Evolutionary conservation across 2,797 vertebrate species (phyloP), one percentile per base, ranked within the genome.

Genomic region (Sebastes jordani): DNA sequence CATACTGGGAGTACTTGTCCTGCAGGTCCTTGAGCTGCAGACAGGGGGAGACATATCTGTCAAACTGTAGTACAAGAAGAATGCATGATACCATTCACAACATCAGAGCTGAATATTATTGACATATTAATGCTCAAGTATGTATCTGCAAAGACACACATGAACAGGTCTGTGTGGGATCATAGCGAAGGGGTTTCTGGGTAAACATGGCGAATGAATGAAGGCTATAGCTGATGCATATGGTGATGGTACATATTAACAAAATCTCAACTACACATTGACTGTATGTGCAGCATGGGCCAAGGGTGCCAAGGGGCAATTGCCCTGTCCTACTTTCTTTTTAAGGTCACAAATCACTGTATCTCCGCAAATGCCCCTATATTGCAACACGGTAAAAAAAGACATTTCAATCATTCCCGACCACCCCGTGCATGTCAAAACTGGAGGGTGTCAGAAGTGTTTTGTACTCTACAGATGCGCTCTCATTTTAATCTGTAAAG

Each of bases 1-100:
- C 94, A 34, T 96, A 96, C 87, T 98, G 95, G 0, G 79, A 79
- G 72, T 97, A 96, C 84, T 97, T 98, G 89, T 97, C 97, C 93
- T 93, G 95, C 80, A 97, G 88, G 80, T 97, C 96, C 84, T 93
- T 96, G 55, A 97, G 91, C 97, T 98, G 93, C 75, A 89, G 74
- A 80, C 72, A 86, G 77, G 23, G 49, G 75, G 70, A 84, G 78
- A 82, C 23, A 80, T 58, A 16, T 2, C 23, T 30, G 38, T 85
- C 32, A 86, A 70, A 75, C 14, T 59, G 32, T 1, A 38, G 25
- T 6, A 23, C 20, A 27, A 25, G 46, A 65, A 29, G 18, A 52
- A 46, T 20, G 6, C 18, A 25, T 16, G 11, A 9, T 8, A 27
- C 5, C 2, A 60, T 61, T 49, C 20, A 63, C 20, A 38, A 22